Evolutionary conservation across 2,888 invertebrate genomes (phyloP).

Genomic region (Slavum lentiscoides): DNA sequence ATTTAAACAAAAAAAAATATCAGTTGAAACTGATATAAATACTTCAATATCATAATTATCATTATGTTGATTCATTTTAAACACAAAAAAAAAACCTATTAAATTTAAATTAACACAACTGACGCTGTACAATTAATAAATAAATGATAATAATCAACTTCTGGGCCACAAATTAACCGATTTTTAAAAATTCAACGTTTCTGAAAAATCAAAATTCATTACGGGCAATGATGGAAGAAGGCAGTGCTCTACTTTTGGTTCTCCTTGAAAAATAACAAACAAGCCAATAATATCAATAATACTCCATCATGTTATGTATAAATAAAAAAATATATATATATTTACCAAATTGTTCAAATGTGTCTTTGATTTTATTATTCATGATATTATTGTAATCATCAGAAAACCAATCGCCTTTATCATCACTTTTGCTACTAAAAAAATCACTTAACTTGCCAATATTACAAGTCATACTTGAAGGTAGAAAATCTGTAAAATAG

Average conservation of each 20-base stretch:
- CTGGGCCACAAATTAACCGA: not conserved
- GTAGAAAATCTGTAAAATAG: conserved; percentile 31
- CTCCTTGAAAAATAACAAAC: conserved; percentile 10
- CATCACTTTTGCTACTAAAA: conserved; percentile 20
- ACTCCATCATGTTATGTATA: not conserved
- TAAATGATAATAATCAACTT: not conserved
- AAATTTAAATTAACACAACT: not conserved
- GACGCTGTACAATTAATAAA: too few relatives aligned
- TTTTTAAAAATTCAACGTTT: conserved; percentile 5
- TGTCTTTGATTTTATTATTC: conserved; percentile 20
- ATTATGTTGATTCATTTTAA: not conserved
- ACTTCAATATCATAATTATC: not conserved
- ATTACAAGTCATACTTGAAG: conserved; percentile 44
- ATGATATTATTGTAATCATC: conserved; percentile 34
- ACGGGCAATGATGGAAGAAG: conserved; percentile 20
- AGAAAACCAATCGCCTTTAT: conserved; percentile 34
- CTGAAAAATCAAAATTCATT: conserved; percentile 50
- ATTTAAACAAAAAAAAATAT: not conserved
- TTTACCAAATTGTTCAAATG: conserved; percentile 38
- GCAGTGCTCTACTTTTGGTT: not conserved
- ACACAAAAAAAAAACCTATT: not conserved
- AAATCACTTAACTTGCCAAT: conserved; percentile 37
- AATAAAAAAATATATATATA: not conserved
- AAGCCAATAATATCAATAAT: not conserved
- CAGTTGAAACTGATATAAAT: not conserved